phyloP scores from a whole-genome alignment of 1,140 invertebrate genomes.

The Drosophila tristis region DNA sequence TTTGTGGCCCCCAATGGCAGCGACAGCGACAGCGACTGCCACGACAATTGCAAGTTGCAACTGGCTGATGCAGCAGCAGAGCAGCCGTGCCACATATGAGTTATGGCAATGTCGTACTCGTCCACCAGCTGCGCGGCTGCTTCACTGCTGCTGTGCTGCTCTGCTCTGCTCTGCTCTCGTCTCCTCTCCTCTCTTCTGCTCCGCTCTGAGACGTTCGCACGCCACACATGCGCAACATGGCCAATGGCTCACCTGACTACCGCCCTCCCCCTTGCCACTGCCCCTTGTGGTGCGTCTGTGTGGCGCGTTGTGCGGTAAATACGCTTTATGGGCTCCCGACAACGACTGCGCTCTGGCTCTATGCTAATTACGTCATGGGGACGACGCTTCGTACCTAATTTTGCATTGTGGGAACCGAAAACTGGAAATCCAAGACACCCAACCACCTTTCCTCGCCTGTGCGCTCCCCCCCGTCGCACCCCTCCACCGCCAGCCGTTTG shows the following conservation, averaged over 20 bases:
- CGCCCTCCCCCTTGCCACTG: not conserved
- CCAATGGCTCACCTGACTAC: constrained; percentile 71
- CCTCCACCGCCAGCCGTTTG: constrained; percentile 16
- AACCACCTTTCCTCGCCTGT: too few relatives aligned
- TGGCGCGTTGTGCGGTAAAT: constrained; percentile 79
- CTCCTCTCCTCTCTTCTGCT: constrained; percentile 27
- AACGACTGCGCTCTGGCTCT: constrained; percentile 64
- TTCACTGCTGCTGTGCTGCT: not conserved
- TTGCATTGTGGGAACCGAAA: constrained; percentile 84
- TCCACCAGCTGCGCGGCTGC: constrained; percentile 41
- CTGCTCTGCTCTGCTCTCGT: constrained; percentile 1
- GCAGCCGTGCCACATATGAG: constrained; percentile 58
- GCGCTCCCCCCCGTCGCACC: not conserved
- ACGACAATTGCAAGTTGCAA: constrained; percentile 50
- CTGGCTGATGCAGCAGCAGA: constrained; percentile 8
- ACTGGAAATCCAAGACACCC: constrained; percentile 82
- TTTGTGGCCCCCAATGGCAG: constrained; percentile 55
- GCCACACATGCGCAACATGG: constrained; percentile 73
- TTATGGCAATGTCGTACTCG: constrained; percentile 53
- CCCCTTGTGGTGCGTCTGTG: constrained; percentile 59
- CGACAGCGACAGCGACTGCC: constrained; percentile 22
- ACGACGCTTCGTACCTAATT: constrained; percentile 83
- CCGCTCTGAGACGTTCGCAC: constrained; percentile 51
- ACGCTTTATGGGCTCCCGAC: constrained; percentile 80
- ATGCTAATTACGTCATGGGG: constrained; percentile 84